A percentile compares a stretch with the other conserved stretches of the same genome.
These are phyloP conservation scores for Sinotaia quadrata DNA, from an alignment of 2,888 invertebrate genomes.

Conservation along the genomic window DNA sequence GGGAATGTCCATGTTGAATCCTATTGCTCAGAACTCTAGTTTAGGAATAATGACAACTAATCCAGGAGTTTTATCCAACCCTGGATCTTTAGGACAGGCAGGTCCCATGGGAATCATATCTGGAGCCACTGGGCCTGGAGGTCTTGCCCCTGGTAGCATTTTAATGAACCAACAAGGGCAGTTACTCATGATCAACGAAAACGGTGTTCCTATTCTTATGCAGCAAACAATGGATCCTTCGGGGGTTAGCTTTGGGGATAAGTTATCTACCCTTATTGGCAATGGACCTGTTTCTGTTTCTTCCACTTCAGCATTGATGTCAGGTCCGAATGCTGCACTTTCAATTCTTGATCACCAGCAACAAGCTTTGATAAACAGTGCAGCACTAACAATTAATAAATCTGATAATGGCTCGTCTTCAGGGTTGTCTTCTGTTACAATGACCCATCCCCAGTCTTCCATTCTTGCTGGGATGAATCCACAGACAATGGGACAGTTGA, in stretches of 20 bases:
- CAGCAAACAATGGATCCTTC: background rate
- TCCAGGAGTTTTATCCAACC: slow-evolving; percentile 17
- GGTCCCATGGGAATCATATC: background rate
- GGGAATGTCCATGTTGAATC: slow-evolving; percentile 48
- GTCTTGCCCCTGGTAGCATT: slow-evolving; percentile 31
- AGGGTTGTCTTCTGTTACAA: slow-evolving; percentile 30
- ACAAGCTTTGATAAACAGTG: slow-evolving; percentile 24
- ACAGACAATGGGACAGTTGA: slow-evolving; percentile 21
- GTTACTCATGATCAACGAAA: slow-evolving; percentile 59
- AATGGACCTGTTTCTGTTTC: slow-evolving; percentile 17
- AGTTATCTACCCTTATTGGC: slow-evolving; percentile 10
- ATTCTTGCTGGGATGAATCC: slow-evolving; percentile 21
- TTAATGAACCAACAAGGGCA: slow-evolving; percentile 52
- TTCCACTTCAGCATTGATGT: slow-evolving; percentile 12
- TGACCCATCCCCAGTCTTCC: slow-evolving; percentile 46
- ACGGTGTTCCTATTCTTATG: slow-evolving; percentile 51
- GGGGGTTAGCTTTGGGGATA: background rate
- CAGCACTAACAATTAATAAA: slow-evolving; percentile 20
- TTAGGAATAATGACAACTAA: slow-evolving; percentile 1
- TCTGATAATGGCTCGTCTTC: slow-evolving; percentile 10
- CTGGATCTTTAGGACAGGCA: slow-evolving; percentile 2
- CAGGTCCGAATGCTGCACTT: background rate
- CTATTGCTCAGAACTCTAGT: slow-evolving; percentile 35
- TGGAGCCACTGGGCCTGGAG: slow-evolving; percentile 41
- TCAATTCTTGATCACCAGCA: slow-evolving; percentile 22